phyloP scores from a whole-genome alignment of 2,113 vertebrate species.

The Vanacampus margaritifer region DNA sequence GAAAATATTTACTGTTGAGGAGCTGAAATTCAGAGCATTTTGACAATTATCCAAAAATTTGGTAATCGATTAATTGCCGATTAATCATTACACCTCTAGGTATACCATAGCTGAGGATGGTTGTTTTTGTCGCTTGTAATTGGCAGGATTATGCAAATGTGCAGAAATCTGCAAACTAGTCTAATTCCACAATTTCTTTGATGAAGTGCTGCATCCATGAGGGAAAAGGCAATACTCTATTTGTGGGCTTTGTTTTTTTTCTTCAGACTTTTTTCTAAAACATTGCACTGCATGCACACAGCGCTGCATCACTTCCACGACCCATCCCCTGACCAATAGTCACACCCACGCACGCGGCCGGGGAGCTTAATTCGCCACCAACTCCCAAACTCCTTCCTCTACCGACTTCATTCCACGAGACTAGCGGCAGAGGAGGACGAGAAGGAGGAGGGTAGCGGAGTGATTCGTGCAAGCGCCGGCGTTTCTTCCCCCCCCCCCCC shows the following conservation, averaged over 20 bases:
- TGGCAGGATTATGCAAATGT: background rate
- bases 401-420: conserved; percentile 37
- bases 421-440: background rate
- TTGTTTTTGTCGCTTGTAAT: background rate
- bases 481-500: background rate
- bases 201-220: background rate
- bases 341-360: background rate
- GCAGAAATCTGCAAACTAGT: background rate
- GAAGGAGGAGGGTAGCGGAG: background rate
- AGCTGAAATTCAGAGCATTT: no score
- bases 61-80: no score
- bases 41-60: no score
- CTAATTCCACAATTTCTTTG: background rate
- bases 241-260: background rate
- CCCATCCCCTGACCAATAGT: background rate
- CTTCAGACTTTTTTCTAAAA: background rate
- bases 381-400: conserved; percentile 24
- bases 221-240: background rate
- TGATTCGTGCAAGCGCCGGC: background rate
- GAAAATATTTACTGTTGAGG: no score
- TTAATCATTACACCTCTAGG: no score
- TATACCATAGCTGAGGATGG: background rate
- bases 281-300: background rate
- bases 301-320: background rate
- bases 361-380: background rate